Conservation (phyloP, 2,888 invertebrate genomes). For the Onchidella celtica region DNA sequence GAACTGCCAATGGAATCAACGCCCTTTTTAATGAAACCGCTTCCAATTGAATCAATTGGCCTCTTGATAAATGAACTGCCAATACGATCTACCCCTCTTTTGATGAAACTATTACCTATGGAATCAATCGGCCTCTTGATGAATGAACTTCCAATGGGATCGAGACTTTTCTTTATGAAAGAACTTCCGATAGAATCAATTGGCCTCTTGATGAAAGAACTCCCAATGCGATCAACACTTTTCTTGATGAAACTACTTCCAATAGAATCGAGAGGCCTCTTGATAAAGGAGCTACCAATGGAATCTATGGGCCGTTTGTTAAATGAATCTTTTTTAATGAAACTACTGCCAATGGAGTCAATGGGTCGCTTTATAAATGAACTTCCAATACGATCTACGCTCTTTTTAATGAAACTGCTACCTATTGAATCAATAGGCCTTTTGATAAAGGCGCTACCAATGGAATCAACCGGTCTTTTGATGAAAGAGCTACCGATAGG, state of each 20-base stretch:
- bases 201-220: slow-evolving; percentile 15
- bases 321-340: slow-evolving; percentile 25
- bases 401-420: slow-evolving; percentile 28
- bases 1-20: slow-evolving; percentile 18
- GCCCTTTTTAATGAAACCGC: slow-evolving; percentile 16
- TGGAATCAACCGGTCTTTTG: slow-evolving; percentile 16
- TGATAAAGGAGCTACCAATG: slow-evolving; percentile 35
- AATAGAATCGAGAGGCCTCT: slow-evolving; percentile 27
- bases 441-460: slow-evolving; percentile 30
- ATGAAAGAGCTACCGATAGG: slow-evolving; percentile 34
- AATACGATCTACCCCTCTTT: slow-evolving; percentile 22
- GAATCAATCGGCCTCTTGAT: slow-evolving; percentile 24
- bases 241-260: slow-evolving; percentile 37
- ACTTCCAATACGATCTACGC: slow-evolving; percentile 25
- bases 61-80: slow-evolving; percentile 40
- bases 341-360: slow-evolving; percentile 35
- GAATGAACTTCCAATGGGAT: not conserved
- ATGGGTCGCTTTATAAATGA: slow-evolving; percentile 35
- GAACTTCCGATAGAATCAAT: slow-evolving; percentile 24
- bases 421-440: slow-evolving; percentile 27
- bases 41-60: slow-evolving; percentile 35
- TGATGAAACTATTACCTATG: slow-evolving; percentile 32
- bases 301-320: slow-evolving; percentile 20
- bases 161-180: slow-evolving; percentile 15
- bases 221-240: slow-evolving; percentile 16